Evolutionary conservation across 2,113 vertebrate genomes (phyloP), one percentile per base, ranked within the genome.

Genomic region (Apodemus speciosus): DNA sequence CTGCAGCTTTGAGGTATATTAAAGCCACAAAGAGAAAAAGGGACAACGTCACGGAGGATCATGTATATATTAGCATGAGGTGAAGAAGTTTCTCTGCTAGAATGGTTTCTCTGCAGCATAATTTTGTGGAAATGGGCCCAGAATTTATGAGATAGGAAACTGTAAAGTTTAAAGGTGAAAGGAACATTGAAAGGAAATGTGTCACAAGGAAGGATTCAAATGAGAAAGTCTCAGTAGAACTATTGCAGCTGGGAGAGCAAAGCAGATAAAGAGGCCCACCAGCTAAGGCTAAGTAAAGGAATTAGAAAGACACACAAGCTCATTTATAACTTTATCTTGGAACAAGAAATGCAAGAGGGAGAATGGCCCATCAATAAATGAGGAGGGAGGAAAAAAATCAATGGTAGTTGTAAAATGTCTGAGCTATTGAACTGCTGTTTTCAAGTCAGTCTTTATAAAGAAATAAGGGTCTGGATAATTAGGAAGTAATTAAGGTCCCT

Each of bases 291-390:
- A 88, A 90, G 84, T 56, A 94, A 98, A 97, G 94, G 96, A 97
- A 97, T 98, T 96, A 97, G 96, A 97, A 96, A 96, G 97, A 98
- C 96, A 96, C 95, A 94, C 96, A 95, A 95, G 89, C 96, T 97
- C 97, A 97, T 97, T 98, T 96, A 98, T 96, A 98, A 97, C 96
- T 97, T 98, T 97, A 98, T 98, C 97, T 96, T 96, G 97, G 94
- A 97, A 97, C 97, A 98, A 97, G 97, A 97, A 97, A 97, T 98
- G 96, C 96, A 96, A 97, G 97, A 97, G 96, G 97, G 97, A 98
- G 97, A 98, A 97, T 95, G 95, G 96, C 93, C 97, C 97, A 97
- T 98, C 98, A 98, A 98, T 98, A 98, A 98, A 97, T 97, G 97
- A 97, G 95, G 97, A 97, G 97, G 97, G 98, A 98, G 97, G 97